Percentiles rank a stretch among this genome's conserved stretches.
phyloP scores from a whole-genome alignment of 2,888 invertebrate species.

The Galerucella pusilla region DNA sequence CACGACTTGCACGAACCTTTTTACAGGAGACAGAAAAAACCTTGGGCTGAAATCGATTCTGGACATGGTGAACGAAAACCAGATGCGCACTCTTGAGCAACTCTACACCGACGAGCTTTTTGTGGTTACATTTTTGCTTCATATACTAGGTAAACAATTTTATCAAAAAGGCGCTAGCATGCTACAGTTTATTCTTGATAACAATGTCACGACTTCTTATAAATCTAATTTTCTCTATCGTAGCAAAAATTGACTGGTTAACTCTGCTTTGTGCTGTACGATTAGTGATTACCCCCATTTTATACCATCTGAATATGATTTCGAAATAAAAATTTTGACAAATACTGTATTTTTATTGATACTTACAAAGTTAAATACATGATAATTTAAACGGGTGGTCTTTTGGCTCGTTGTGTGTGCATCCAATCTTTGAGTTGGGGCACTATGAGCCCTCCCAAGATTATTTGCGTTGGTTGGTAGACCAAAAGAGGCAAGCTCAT shows the following conservation, averaged over 20 bases:
- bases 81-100: slow-evolving; percentile 6
- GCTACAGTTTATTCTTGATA: too few species aligned
- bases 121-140: too few species aligned
- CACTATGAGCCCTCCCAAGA: slow-evolving; percentile 66
- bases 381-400: slow-evolving; percentile 45
- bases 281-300: neutral
- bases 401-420: slow-evolving; percentile 48
- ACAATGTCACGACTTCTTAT: too few species aligned
- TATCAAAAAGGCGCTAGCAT: too few species aligned
- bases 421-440: slow-evolving; percentile 66
- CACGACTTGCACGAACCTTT: slow-evolving; percentile 36
- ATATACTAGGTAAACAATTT: too few species aligned
- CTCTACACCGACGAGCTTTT: too few species aligned
- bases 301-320: neutral
- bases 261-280: too few species aligned
- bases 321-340: neutral
- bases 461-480: slow-evolving; percentile 68
- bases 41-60: slow-evolving; percentile 30
- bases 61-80: slow-evolving; percentile 11
- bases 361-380: neutral
- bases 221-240: too few species aligned
- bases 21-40: slow-evolving; percentile 29
- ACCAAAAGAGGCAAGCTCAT: slow-evolving; percentile 66
- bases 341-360: neutral
- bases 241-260: too few species aligned